Evolutionary conservation across 2,797 vertebrate species (phyloP), one percentile per base, ranked within the genome.

Genomic region (Pantherophis vulpinus): DNA sequence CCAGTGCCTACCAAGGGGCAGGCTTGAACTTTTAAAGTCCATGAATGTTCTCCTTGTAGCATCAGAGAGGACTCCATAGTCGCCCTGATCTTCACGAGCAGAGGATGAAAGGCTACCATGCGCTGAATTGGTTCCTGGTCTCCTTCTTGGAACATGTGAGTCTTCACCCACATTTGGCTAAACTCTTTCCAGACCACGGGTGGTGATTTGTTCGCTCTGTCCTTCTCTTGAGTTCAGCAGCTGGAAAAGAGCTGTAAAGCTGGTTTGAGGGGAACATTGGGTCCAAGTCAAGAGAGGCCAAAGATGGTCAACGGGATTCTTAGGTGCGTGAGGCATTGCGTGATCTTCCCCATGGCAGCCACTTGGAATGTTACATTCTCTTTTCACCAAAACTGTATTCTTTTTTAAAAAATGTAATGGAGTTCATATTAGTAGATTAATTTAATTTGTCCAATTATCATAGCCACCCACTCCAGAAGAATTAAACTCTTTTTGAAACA

Each of bases 141-240:
- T 93, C 93, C 54, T 97, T 97, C 61, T 70, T 97, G 13, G 96
- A 97, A 70, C 97, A 97, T 16, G 96, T 97, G 66, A 96, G 97
- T 91, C n/a, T 23, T 20, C 2, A 2, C 56, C 4, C 54, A 3
- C 32, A 5, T 61, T 42, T n/a, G 29, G 14, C 29, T n/a, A 88
- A 88, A 32, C 27, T n/a, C 3, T 6, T 47, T 61, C 60, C 32
- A 16, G 58, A 10, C 51, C 51, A 54, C 6, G 32, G 58, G 1
- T 8, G 5, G 12, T 20, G 16, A 20, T 25, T 25, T 12, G 10
- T 47, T 83, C 10, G 4, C 4, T 42, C 74, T 25, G 18, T 47
- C 4, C 0, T 11, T 42, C 74, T 47, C 74, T 5, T 11, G 20
- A 83, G 74, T 12, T 6, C 37, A 83, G 42, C 54, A 27, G 58